Base-by-base conservation (phyloP, 2,888 invertebrate genomes). In the Melanostoma mellinum region DNA sequence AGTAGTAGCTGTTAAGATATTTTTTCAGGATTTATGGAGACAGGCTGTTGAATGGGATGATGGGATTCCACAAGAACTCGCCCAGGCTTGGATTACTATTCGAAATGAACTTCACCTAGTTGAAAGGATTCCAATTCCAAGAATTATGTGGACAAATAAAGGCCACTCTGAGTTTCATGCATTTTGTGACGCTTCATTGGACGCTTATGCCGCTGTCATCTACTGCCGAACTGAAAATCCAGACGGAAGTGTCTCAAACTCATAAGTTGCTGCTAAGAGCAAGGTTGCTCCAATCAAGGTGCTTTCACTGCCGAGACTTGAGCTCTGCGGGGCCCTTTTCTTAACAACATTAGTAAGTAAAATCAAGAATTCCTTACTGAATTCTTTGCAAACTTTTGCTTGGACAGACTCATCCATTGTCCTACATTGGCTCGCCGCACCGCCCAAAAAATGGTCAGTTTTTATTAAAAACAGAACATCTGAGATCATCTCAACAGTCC, bases 401-500 rank as follows among this genome's bases (percentile, higher is more conserved):
- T 72, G 52, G 52, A 61, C 72, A n/a, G 72, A 72, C 3, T 72
- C 72, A 3, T 33, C 72, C 2, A 72, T 72, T 4, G 52, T 52
- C 0, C 9, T 61, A 1, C 60, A 72, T 61, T 72, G 72, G 60
- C 52, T 53, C 3, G 33, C 72, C 4, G 60, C 52, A 9, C 42
- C 60, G 10, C 71, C 71, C 2, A 58, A 69, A 58, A 69, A 50
- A 33, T 58, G 69, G 58, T 58, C 69, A 4, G 50, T 71, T 33
- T 71, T 71, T 3, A 35, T 60, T 40, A 48, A 40, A 3, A 58
- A 71, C 5, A 38, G 58, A 8, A 71, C 69, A 3, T 48, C 84
- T 9, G 71, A 85, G 53, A 85, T 86, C n/a, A n/a, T 80, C 1
- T 73, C 85, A 4, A 40, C 73, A 40, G 36, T 63, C 0, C 53